Evolutionary conservation across 2,797 vertebrate genomes (phyloP).

Genomic region (Brachymystax lenok): DNA sequence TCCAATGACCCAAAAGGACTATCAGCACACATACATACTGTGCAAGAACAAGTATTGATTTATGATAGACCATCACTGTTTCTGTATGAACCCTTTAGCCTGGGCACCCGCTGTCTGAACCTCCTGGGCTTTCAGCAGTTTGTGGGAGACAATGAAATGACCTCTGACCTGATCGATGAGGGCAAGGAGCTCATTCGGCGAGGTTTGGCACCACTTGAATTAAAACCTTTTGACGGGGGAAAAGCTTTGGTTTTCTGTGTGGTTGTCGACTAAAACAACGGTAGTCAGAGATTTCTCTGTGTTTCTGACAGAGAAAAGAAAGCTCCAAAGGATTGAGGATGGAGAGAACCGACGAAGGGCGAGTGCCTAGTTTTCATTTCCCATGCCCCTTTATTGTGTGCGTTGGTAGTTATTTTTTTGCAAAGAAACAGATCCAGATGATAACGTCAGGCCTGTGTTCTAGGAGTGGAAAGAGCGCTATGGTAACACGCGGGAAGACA

Average conservation of each 20-base stretch:
- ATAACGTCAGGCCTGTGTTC: not conserved
- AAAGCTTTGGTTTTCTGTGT: not conserved
- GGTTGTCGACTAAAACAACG: not conserved
- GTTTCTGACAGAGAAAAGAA: conserved; percentile 86
- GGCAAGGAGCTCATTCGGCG: conserved; percentile 93
- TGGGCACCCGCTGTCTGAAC: conserved; percentile 96
- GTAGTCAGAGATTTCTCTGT: not conserved
- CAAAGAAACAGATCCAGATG: not conserved
- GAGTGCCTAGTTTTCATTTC: conserved; percentile 47
- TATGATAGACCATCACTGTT: not conserved
- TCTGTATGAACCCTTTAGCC: conserved; percentile 62
- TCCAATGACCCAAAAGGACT: not conserved
- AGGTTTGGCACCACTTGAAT: conserved; percentile 67
- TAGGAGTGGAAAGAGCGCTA: conserved; percentile 97
- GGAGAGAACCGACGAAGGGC: conserved; percentile 93
- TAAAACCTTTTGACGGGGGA: not conserved
- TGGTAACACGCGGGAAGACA: conserved; percentile 83
- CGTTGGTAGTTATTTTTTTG: not conserved
- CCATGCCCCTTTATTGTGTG: not conserved
- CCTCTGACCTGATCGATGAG: conserved; percentile 95
- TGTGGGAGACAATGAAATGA: conserved; percentile 95
- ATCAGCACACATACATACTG: not conserved
- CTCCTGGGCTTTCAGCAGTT: conserved; percentile 98
- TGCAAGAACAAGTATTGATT: not conserved
- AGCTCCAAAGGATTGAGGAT: conserved; percentile 91